Evolutionary conservation across 2,113 vertebrate genomes (phyloP), one percentile per base, ranked within the genome.

Genomic region (Hymenochirus boettgeri): DNA sequence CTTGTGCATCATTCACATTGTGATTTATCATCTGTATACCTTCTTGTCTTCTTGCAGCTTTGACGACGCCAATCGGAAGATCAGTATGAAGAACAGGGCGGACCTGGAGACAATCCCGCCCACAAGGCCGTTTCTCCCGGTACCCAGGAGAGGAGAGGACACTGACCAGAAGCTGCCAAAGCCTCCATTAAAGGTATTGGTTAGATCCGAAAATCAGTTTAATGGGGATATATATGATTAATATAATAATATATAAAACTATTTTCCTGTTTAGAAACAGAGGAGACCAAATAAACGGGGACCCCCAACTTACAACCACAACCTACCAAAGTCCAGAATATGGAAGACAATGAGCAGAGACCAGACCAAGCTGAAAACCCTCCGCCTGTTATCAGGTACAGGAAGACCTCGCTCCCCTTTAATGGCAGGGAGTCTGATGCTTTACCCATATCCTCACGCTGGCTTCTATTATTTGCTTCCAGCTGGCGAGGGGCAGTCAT

Each of bases 401-500:
- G 47, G 15, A 4, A 39, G 39, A 17, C 39, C 7, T 42, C 15
- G 37, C 15, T 42, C 39, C 15, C 37, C 37, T 5, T 15, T 15
- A n/a, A n/a, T n/a, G 5, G 5, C 7, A 2, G 39, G 17, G 15
- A n/a, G 17, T 5, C 39, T 2, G 33, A 7, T 33, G 31, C 11
- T 7, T 31, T 31, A 2, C 31, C 11, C 15, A 15, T 13, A 5
- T 15, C 37, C 9, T 15, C 37, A n/a, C 6, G 3, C 17, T 6
- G 3, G n/a, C 2, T 5, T 2, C 2, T 12, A 17, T 7, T 12
- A 15, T 23, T 5, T 58, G 6, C 65, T 45, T 73, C 15, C 59
- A 96, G 91, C 75, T 90, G 93, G 94, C 80, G 73, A 67, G 92
- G 90, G 35, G 80, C 88, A 0, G 75, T 90, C 70, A 88, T 93